These are phyloP conservation scores for Aphaenogaster ashmeadi DNA, from an alignment of 1,140 invertebrate genomes.

Conservation along the genomic window DNA sequence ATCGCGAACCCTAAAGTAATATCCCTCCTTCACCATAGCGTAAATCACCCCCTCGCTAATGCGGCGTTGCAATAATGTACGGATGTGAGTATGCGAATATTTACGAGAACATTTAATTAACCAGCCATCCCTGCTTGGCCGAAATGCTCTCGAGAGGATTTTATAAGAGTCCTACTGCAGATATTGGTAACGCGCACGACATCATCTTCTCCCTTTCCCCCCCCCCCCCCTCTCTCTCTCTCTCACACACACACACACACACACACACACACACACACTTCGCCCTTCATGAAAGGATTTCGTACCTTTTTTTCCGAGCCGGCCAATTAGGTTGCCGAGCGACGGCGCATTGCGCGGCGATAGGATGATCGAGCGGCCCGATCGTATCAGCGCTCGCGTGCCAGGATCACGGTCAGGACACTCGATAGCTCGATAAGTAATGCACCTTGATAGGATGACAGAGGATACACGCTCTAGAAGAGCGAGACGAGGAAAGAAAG, in stretches of 20 bases:
- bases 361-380: conserved; percentile 83
- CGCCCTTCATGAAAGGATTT: conserved; percentile 25
- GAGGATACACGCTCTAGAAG: conserved; percentile 68
- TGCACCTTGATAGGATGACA: conserved; percentile 82
- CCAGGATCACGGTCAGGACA: conserved; percentile 81
- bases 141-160: conserved; percentile 12
- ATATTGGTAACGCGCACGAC: conserved; percentile 39
- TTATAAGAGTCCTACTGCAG: conserved; percentile 1
- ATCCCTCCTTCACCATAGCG: conserved; percentile 29
- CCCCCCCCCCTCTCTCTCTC: neutral
- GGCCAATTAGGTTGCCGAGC: conserved; percentile 78
- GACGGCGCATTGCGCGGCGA: conserved; percentile 80
- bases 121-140: neutral
- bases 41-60: conserved; percentile 58
- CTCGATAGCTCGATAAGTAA: conserved; percentile 82
- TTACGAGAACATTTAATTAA: conserved; percentile 62
- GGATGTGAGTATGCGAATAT: conserved; percentile 50
- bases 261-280: neutral
- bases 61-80: conserved; percentile 50
- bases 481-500: conserved; percentile 14
- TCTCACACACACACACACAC: too few relatives aligned
- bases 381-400: conserved; percentile 83
- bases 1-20: conserved; percentile 57
- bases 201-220: neutral
- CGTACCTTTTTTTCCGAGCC: conserved; percentile 52